Conservation (phyloP, 2,888 invertebrate species). For the Mesopsocus fuscifrons region DNA sequence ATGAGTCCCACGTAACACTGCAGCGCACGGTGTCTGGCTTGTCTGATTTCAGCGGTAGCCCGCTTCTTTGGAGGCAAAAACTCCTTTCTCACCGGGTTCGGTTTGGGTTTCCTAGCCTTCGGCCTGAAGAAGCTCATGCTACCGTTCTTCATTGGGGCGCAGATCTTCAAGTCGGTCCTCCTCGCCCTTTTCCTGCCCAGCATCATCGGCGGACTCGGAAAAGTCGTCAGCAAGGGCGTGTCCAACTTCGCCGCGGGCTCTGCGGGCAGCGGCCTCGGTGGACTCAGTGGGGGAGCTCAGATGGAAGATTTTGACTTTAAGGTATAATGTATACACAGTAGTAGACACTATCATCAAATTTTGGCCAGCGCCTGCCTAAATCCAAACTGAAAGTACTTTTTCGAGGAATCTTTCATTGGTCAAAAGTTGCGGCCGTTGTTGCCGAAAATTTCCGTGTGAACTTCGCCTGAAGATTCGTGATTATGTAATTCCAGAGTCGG, state of each 20-base stretch:
- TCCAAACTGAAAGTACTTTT: too few species aligned
- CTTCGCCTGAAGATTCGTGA: too few species aligned
- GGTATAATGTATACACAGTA: too few species aligned
- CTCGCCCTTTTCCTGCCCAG: constrained; percentile 72
- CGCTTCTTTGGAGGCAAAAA: constrained; percentile 31
- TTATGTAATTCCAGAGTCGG: too few species aligned
- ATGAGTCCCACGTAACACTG: too few species aligned
- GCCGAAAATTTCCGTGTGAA: too few species aligned
- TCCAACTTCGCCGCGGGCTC: constrained; percentile 29
- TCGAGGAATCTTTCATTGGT: too few species aligned
- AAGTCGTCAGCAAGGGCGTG: constrained; percentile 64
- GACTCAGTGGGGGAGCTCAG: constrained; percentile 23
- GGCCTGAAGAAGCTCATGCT: constrained; percentile 68
- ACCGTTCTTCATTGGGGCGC: constrained; percentile 62
- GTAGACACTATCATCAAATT: too few species aligned
- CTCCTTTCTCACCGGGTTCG: constrained; percentile 42
- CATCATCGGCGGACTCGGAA: constrained; percentile 62
- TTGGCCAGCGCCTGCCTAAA: too few species aligned
- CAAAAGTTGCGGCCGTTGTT: too few species aligned
- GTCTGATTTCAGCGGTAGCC: constrained; percentile 13
- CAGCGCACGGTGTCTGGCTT: constrained; percentile 22
- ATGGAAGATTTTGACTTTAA: constrained; percentile 52
- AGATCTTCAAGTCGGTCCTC: constrained; percentile 62
- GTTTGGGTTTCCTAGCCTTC: constrained; percentile 48
- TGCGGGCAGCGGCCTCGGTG: constrained; percentile 29